These are phyloP conservation scores for Coregonus clupeaformis DNA, from an alignment of 2,113 vertebrate genomes.

Conservation along the genomic window DNA sequence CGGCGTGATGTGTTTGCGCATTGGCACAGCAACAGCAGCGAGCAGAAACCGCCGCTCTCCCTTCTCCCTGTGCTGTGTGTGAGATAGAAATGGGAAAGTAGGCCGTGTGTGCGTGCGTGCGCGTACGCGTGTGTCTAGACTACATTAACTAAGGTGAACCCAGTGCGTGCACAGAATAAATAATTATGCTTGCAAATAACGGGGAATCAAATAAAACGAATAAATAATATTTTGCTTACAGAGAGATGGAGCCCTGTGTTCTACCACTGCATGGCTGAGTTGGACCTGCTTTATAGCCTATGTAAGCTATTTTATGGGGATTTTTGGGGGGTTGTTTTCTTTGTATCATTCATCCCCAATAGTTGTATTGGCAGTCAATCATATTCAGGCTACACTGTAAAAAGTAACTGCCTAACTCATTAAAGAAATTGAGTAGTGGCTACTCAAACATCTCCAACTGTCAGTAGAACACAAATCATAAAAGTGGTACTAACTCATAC, in stretches of 20 bases:
- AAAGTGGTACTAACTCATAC: too few species aligned
- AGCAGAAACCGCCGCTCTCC: slow-evolving; percentile 6
- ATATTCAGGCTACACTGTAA: too few species aligned
- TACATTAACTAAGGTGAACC: slow-evolving; percentile 56
- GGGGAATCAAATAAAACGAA: not conserved
- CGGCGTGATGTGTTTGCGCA: slow-evolving; percentile 61
- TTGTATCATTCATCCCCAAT: too few species aligned
- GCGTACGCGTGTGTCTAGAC: slow-evolving; percentile 8
- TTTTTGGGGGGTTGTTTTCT: too few species aligned
- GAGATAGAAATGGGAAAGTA: slow-evolving; percentile 52
- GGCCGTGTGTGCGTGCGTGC: slow-evolving; percentile 32
- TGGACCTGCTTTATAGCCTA: too few species aligned
- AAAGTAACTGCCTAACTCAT: too few species aligned
- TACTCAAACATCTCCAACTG: too few species aligned
- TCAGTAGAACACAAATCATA: too few species aligned
- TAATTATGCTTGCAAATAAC: slow-evolving; percentile 4
- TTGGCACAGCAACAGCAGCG: slow-evolving; percentile 57
- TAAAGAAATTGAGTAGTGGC: too few species aligned
- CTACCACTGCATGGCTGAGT: too few species aligned
- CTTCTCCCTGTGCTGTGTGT: slow-evolving; percentile 35
- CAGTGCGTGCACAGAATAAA: slow-evolving; percentile 27
- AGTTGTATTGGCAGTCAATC: too few species aligned
- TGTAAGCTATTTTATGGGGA: too few species aligned
- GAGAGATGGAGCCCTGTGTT: not conserved
- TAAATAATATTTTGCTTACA: not conserved